Percentiles rank a stretch among this genome's conserved stretches.
phyloP scores from a whole-genome alignment of 2,888 invertebrate species.

The Campaea margaritaria region DNA sequence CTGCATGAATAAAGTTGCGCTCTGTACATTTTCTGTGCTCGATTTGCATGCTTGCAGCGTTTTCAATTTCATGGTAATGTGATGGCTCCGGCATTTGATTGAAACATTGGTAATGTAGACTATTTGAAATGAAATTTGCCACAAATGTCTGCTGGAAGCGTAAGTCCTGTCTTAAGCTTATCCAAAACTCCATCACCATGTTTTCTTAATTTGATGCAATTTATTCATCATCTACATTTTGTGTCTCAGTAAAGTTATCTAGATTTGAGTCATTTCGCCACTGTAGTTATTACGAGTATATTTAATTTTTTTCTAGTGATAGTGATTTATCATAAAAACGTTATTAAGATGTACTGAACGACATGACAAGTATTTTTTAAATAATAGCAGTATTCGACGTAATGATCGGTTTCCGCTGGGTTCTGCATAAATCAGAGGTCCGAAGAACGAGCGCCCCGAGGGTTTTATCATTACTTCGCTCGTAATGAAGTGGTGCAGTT shows the following conservation, averaged over 20 bases:
- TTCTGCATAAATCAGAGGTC: slow-evolving; percentile 24
- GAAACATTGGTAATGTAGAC: slow-evolving; percentile 1
- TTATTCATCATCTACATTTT: too few species aligned
- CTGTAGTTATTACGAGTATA: too few species aligned
- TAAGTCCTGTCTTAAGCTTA: too few species aligned
- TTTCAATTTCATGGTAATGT: slow-evolving; percentile 10
- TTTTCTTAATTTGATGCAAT: too few species aligned
- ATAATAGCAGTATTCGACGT: slow-evolving; percentile 15
- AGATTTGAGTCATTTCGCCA: neutral
- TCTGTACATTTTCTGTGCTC: slow-evolving; percentile 31
- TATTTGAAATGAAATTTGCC: too few species aligned
- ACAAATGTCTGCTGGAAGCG: too few species aligned
- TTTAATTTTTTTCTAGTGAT: neutral
- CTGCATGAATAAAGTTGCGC: slow-evolving; percentile 38
- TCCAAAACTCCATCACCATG: too few species aligned
- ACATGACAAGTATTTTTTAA: neutral
- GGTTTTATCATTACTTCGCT: slow-evolving; percentile 54
- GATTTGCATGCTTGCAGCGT: slow-evolving; percentile 20
- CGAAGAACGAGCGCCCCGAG: slow-evolving; percentile 46
- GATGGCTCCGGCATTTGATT: slow-evolving; percentile 10
- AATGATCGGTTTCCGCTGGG: slow-evolving; percentile 25
- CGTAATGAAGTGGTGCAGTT: slow-evolving; percentile 52
- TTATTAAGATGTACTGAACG: neutral
- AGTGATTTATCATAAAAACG: neutral
- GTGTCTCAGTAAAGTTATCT: neutral